phyloP scores from a whole-genome alignment of 2,797 vertebrate genomes.

The Lepilemur ruficaudatus region DNA sequence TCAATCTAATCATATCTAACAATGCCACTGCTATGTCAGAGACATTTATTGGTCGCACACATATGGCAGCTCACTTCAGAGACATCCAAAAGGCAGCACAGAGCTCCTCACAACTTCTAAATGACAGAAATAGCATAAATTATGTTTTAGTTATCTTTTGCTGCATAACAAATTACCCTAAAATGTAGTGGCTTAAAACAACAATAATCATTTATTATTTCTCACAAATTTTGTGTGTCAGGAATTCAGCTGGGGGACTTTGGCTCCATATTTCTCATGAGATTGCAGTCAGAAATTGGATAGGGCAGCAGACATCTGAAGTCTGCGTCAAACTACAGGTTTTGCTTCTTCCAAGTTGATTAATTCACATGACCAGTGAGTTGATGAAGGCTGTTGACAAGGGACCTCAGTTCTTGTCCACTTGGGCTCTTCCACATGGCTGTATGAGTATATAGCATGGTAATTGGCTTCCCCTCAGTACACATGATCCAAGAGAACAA shows the following conservation, averaged over 20 bases:
- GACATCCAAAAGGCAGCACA: neutral
- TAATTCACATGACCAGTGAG: neutral
- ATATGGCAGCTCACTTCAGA: neutral
- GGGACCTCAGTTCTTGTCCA: neutral
- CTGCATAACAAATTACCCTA: neutral
- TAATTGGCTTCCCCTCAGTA: neutral
- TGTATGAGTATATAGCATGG: no score
- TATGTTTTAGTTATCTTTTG: neutral
- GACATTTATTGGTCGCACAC: neutral
- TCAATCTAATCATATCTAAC: neutral
- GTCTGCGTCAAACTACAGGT: neutral
- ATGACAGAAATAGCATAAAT: neutral
- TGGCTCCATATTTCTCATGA: neutral
- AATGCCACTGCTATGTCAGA: neutral
- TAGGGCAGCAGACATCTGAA: neutral
- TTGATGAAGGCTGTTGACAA: fast-evolving
- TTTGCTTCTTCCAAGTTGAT: neutral
- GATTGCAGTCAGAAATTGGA: neutral
- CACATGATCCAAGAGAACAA: neutral
- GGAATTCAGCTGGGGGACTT: neutral
- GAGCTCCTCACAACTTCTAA: neutral
- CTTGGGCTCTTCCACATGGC: neutral
- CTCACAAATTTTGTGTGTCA: neutral
- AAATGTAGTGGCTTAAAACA: neutral
- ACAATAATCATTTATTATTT: neutral